phyloP scores from a whole-genome alignment of 2,888 invertebrate species.

The Hetaerina titia region DNA sequence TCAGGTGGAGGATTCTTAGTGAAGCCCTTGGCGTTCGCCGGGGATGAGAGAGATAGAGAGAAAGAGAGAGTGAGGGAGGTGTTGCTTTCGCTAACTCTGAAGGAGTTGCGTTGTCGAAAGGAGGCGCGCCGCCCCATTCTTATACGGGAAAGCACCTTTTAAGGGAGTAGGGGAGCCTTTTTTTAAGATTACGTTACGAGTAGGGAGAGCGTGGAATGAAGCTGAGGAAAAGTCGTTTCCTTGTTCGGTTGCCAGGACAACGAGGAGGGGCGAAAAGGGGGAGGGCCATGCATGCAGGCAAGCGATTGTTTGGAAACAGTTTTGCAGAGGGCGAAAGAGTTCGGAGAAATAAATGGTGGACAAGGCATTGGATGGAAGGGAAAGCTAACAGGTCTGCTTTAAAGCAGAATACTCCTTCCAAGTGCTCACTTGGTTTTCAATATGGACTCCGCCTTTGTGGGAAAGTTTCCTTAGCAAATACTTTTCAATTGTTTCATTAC shows the following conservation, averaged over 20 bases:
- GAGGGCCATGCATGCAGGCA: neutral
- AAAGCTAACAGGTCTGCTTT: neutral
- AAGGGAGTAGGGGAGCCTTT: neutral
- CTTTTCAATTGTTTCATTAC: neutral
- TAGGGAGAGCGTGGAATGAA: neutral
- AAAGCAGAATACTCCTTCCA: neutral
- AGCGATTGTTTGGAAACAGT: neutral
- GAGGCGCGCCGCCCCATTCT: neutral
- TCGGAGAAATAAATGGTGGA: neutral
- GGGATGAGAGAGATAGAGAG: neutral
- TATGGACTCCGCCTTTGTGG: neutral
- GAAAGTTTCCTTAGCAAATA: neutral
- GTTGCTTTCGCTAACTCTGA: neutral
- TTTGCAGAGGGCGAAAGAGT: neutral
- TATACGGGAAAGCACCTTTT: too few species aligned
- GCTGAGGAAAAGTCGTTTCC: neutral
- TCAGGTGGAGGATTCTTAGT: neutral
- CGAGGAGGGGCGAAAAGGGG: neutral
- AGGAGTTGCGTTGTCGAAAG: neutral
- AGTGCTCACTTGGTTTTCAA: neutral
- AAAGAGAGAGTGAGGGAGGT: neutral
- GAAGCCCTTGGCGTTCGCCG: neutral
- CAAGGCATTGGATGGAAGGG: neutral
- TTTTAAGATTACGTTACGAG: neutral
- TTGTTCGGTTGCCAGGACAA: neutral